Percentiles rank a stretch among this genome's conserved stretches.
Evolutionary conservation across 2,888 invertebrate genomes (phyloP).

Genomic region (Noctua fimbriata): DNA sequence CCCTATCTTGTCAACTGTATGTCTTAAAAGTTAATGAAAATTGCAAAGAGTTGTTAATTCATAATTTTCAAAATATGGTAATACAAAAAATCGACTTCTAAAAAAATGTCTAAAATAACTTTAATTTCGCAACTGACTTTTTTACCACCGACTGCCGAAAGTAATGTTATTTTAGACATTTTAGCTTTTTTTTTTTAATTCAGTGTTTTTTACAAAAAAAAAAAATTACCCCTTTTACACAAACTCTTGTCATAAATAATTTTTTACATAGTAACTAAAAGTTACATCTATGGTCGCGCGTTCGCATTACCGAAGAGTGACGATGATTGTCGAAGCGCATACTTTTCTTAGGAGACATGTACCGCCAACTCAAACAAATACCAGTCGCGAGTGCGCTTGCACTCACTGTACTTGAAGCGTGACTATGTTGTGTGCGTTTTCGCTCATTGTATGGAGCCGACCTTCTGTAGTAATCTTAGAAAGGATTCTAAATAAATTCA

Average conservation of each 20-base stretch:
- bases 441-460: rapidly evolving
- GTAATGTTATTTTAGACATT: too few species aligned
- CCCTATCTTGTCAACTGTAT: neutral
- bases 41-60: neutral
- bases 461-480: slow-evolving; percentile 4
- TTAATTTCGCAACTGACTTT: too few species aligned
- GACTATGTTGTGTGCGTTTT: neutral
- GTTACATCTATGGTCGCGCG: too few species aligned
- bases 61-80: neutral
- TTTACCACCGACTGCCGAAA: too few species aligned
- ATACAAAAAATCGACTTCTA: too few species aligned
- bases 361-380: neutral
- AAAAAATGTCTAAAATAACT: too few species aligned
- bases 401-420: neutral
- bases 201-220: too few species aligned
- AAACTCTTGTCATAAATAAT: too few species aligned
- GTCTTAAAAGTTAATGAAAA: neutral
- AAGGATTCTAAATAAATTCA: slow-evolving; percentile 59
- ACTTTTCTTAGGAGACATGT: neutral
- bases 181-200: too few species aligned
- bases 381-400: neutral
- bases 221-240: too few species aligned
- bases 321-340: neutral
- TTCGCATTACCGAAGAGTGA: neutral
- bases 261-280: too few species aligned